These are phyloP conservation scores for Nomada ferruginata DNA, from an alignment of 2,888 invertebrate species.

Conservation along the genomic window DNA sequence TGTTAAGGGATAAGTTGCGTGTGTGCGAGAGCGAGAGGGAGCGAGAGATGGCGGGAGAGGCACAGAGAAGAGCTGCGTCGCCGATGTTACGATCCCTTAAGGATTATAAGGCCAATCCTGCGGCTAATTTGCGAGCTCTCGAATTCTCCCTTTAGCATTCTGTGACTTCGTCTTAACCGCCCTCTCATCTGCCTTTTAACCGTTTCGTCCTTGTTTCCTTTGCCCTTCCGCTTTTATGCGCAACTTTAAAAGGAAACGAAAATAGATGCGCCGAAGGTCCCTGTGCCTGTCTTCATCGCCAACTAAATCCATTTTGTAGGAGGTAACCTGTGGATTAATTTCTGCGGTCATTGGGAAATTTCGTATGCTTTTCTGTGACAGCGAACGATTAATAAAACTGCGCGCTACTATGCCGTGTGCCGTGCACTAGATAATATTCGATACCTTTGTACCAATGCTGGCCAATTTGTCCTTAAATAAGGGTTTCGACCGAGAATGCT, in stretches of 20 bases:
- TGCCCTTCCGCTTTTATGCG: slow-evolving; percentile 33
- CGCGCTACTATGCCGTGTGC: too few relatives aligned
- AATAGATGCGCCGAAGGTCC: background rate
- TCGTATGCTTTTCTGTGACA: too few relatives aligned
- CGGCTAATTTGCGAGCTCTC: slow-evolving; percentile 83
- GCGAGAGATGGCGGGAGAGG: slow-evolving; percentile 38
- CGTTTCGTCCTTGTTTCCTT: slow-evolving; percentile 63
- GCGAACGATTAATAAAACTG: too few relatives aligned
- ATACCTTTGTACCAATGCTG: too few relatives aligned
- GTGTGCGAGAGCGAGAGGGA: slow-evolving; percentile 28
- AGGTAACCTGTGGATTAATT: too few relatives aligned
- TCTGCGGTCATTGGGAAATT: too few relatives aligned
- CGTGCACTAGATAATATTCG: too few relatives aligned
- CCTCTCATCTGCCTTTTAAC: slow-evolving; percentile 54
- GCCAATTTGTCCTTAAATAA: too few relatives aligned
- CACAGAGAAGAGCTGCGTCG: slow-evolving; percentile 55
- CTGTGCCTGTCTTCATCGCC: too few relatives aligned
- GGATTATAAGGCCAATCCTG: slow-evolving; percentile 83
- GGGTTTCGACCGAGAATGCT: too few relatives aligned
- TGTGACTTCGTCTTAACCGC: slow-evolving; percentile 61
- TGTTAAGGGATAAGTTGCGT: slow-evolving; percentile 33
- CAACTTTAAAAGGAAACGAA: background rate
- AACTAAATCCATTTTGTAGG: too few relatives aligned
- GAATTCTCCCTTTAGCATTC: slow-evolving; percentile 69
- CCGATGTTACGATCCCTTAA: slow-evolving; percentile 77